Evolutionary conservation across 1,140 invertebrate genomes (phyloP).

Genomic region (Apocrypta bakeri): DNA sequence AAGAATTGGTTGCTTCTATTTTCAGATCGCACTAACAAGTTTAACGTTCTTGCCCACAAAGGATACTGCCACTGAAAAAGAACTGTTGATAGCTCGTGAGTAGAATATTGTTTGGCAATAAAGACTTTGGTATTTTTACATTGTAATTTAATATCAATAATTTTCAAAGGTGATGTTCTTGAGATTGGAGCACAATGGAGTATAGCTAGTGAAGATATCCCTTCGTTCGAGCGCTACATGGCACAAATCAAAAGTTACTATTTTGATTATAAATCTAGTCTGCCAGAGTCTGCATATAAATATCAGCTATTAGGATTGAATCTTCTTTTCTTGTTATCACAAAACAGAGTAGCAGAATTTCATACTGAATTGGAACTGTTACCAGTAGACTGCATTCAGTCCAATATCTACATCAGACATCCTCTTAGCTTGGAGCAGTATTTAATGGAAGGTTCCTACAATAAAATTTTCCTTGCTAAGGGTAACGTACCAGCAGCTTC

Average conservation of each 20-base stretch:
- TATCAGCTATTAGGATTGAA: constrained; percentile 97
- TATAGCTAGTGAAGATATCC: constrained; percentile 92
- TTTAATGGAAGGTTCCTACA: constrained; percentile 99
- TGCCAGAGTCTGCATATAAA: constrained; percentile 95
- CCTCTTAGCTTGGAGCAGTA: constrained; percentile 98
- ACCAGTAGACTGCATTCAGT: constrained; percentile 93
- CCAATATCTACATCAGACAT: constrained; percentile 95
- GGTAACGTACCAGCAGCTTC: constrained; percentile 96
- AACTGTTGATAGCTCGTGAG: constrained; percentile 89
- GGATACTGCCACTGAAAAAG: constrained; percentile 87
- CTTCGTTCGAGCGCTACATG: constrained; percentile 96
- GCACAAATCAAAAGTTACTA: constrained; percentile 98
- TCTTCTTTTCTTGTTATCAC: constrained; percentile 94
- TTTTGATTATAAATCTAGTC: constrained; percentile 94
- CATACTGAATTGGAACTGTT: constrained; percentile 97
- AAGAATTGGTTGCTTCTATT: constrained; percentile 42
- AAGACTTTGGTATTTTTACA: constrained; percentile 27
- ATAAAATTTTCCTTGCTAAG: constrained; percentile 94
- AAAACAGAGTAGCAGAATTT: constrained; percentile 98
- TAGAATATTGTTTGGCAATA: constrained; percentile 49
- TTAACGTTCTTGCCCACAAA: constrained; percentile 91
- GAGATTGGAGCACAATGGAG: constrained; percentile 98
- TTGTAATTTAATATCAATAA: constrained; percentile 35
- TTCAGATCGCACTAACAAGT: constrained; percentile 88
- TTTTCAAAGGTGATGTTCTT: constrained; percentile 85